Base-by-base conservation (phyloP, 2,888 invertebrate genomes). In the Beris chalybata region DNA sequence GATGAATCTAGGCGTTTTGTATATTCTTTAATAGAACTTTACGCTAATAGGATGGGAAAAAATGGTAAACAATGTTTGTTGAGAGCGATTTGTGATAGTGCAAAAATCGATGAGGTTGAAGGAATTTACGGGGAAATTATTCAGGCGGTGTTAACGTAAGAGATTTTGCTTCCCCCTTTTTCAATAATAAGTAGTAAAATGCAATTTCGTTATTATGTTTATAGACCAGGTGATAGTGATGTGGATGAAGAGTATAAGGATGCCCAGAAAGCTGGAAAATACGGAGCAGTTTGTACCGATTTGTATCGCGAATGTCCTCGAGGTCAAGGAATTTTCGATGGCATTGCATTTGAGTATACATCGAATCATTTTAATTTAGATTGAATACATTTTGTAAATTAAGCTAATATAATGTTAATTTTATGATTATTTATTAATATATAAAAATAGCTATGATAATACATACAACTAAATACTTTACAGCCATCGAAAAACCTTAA, bases 321-420 rank as follows among this genome's bases (percentile, higher is more conserved):
- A 69, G 87, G 86, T 7, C 79, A 83, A 67, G 86, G 87, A 1
- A 73, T 88, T 38, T 78, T 89, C 75, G 87, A 88, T 74, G 71
- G 68, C 72, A 68, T 71, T 65, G 78, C 93, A 94, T 77, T 94
- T 94, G n/a, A 93, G 94, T 77, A 94, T 94, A 73, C 85, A 38
- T 93, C 45, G 93, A 92, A 78, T 93, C 1, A 94, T 70, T 89
- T 94, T 72, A 90, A 91, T 77, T 93, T 93, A 77, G 91, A 94
- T 73, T 85, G 93, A 71, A 90, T 90, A 4, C 90, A 90, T 74
- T 83, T 90, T 90, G 90, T 79, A 91, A 94, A 11, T 82, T 96
- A 61, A 96, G 44, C n/a, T 12, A 44, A 1, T 44, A 44, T 44
- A 44, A 12, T 44, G n/a, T 9, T 9, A 44, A 9, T 44, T 9